Evolutionary conservation across 2,113 vertebrate species (phyloP), one percentile per base, ranked within the genome.

Genomic region (Alosa alosa): DNA sequence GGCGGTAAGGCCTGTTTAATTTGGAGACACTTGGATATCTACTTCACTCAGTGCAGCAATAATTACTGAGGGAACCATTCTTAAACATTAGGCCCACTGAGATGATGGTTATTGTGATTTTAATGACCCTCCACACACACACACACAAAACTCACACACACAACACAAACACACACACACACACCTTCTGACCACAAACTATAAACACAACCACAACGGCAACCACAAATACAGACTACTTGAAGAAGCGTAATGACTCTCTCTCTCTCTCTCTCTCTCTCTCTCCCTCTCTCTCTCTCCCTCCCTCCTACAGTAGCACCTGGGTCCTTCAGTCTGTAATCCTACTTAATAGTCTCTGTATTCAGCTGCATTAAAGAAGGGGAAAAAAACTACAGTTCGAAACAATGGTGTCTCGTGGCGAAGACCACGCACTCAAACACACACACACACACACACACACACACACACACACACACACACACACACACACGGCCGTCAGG

Each of bases 31-130:
- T 95, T 94, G 94, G 87, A 92, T 91, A 90, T 92, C 87, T 91
- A 94, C 92, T 94, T 91, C 93, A 93, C 95, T 95, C 95, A 95
- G 93, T 95, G 93, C 94, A 93, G 64, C 94, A 94, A 94, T 95
- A 95, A 95, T 96, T 95, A 95, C 93, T 88, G 90, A 36, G 93
- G 92, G 44, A 92, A 11, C 86, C 91, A 91, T 89, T 86, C 93
- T 93, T 94, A 92, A 93, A 94, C 93, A 93, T 94, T 95, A 95
- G 87, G 88, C 93, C 95, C 93, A 90, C 84, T 90, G 91, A 90
- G 90, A 89, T 81, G 83, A 41, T 46, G 52, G 72, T 60, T 84
- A 47, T 87, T 84, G 72, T 25, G 50, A 84, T 84, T 44, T 68
- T 68, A 45, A 68, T 44, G 55, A 68, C 57, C 57, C 36, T n/a